Percentiles rank a stretch among this genome's conserved stretches.
These are phyloP conservation scores for Drosophila guanche DNA, from an alignment of 1,140 invertebrate species.

Conservation along the genomic window DNA sequence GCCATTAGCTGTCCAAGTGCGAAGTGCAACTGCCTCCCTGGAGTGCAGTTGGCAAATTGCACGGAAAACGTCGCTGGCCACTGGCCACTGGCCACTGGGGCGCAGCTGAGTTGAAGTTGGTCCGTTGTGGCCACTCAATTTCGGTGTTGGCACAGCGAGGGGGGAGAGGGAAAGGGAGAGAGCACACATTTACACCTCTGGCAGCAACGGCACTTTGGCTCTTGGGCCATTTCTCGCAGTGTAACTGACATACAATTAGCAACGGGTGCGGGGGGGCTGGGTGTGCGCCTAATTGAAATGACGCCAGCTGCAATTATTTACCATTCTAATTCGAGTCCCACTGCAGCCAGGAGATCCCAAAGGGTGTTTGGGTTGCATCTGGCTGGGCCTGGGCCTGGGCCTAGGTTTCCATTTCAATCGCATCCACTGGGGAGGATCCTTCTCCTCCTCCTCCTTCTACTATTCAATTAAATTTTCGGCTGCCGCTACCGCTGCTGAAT, in stretches of 20 bases:
- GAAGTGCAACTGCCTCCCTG: constrained; percentile 45
- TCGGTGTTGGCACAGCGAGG: constrained; percentile 6
- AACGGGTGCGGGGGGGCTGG: constrained; percentile 6
- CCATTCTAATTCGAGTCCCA: constrained; percentile 71
- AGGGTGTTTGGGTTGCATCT: neutral
- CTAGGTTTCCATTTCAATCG: neutral
- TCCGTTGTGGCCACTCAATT: constrained; percentile 60
- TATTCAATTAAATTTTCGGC: constrained; percentile 56
- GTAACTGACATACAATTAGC: constrained; percentile 33
- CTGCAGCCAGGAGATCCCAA: constrained; percentile 26
- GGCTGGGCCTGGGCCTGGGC: too few relatives aligned
- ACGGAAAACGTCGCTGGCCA: constrained; percentile 21
- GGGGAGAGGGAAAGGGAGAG: too few relatives aligned
- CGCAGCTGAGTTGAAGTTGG: neutral
- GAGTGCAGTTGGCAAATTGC: constrained; percentile 65
- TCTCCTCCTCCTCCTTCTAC: constrained; percentile 1
- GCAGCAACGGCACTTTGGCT: neutral
- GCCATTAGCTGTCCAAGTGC: too few relatives aligned
- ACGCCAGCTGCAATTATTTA: constrained; percentile 77
- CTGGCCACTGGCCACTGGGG: constrained; percentile 4
- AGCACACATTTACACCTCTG: neutral
- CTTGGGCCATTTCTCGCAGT: neutral
- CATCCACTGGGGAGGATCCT: neutral
- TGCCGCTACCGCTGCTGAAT: constrained; percentile 33
- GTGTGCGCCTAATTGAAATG: constrained; percentile 64